phyloP scores from a whole-genome alignment of 2,797 vertebrate genomes.

The Loriculus beryllinus region DNA sequence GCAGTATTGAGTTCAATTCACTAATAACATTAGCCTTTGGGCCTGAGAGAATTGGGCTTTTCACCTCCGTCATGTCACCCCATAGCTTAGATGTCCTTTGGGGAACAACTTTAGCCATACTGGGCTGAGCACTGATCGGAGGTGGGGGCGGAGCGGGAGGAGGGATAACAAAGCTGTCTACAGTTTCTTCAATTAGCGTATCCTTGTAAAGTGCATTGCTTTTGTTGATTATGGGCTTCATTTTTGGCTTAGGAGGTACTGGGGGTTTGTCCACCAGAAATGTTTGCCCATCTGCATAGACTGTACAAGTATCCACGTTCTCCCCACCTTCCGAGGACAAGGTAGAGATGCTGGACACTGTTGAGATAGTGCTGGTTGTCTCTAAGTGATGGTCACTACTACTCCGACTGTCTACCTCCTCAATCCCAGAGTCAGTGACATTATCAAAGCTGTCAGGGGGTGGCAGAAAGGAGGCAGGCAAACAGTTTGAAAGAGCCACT shows the following conservation, averaged over 20 bases:
- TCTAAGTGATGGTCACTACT: conserved; percentile 93
- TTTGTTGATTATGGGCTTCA: conserved; percentile 91
- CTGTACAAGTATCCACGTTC: conserved; percentile 88
- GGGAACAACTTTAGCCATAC: conserved; percentile 81
- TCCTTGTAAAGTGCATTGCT: conserved; percentile 91
- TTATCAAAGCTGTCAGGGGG: conserved; percentile 85
- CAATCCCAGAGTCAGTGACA: conserved; percentile 90
- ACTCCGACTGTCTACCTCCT: conserved; percentile 92
- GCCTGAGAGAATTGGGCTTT: conserved; percentile 89
- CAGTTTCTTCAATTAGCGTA: conserved; percentile 87
- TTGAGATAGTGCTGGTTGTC: conserved; percentile 97
- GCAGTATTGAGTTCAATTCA: conserved; percentile 96
- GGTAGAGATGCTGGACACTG: conserved; percentile 93
- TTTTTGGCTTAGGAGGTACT: conserved; percentile 95
- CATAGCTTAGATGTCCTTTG: conserved; percentile 93
- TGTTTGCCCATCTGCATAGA: conserved; percentile 90
- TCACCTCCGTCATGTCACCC: conserved; percentile 88
- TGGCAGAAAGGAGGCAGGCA: conserved; percentile 84
- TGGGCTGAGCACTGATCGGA: conserved; percentile 75
- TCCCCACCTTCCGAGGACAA: conserved; percentile 93
- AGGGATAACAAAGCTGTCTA: conserved; percentile 84
- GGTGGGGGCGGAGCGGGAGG: conserved; percentile 85
- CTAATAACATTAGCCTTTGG: conserved; percentile 94
- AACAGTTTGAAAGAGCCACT: conserved; percentile 83
- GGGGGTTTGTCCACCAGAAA: conserved; percentile 93